phyloP scores from a whole-genome alignment of 2,888 invertebrate genomes.

The Tromatobia lineatoria region DNA sequence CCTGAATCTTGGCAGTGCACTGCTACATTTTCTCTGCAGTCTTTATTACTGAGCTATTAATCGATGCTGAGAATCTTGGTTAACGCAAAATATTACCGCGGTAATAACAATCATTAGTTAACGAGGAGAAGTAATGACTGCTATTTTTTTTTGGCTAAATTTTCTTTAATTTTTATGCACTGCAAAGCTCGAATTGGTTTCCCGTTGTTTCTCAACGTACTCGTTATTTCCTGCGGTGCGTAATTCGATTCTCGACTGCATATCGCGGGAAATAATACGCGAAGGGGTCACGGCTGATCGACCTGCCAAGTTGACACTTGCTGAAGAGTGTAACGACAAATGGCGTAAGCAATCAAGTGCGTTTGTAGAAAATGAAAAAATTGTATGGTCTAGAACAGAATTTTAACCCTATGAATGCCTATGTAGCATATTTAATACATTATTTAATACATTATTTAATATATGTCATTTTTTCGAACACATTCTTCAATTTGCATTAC shows the following conservation, averaged over 20 bases:
- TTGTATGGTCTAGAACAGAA: not conserved
- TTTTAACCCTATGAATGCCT: too few species aligned
- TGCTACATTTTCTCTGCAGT: not conserved
- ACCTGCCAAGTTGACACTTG: conserved; percentile 20
- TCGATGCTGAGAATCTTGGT: conserved; percentile 7
- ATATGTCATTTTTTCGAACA: too few species aligned
- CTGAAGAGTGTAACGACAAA: not conserved
- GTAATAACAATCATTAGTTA: not conserved
- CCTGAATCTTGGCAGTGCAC: conserved; percentile 32
- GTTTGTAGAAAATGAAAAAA: not conserved
- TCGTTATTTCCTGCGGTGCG: conserved; percentile 20
- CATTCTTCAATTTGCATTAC: too few species aligned
- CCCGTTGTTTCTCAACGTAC: not conserved
- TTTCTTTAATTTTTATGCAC: not conserved
- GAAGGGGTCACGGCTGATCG: conserved; percentile 41
- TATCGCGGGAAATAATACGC: conserved; percentile 4
- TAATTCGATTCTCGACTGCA: conserved; percentile 12
- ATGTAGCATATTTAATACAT: too few species aligned
- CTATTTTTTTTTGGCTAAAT: not conserved
- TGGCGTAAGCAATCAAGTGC: not conserved
- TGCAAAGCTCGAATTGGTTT: not conserved
- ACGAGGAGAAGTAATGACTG: not conserved
- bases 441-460: too few species aligned
- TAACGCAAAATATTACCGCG: not conserved
- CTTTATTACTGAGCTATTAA: conserved; percentile 5